Evolutionary conservation across 2,113 vertebrate genomes (phyloP), one percentile per base, ranked within the genome.

Genomic region (Bambusicola thoracicus): DNA sequence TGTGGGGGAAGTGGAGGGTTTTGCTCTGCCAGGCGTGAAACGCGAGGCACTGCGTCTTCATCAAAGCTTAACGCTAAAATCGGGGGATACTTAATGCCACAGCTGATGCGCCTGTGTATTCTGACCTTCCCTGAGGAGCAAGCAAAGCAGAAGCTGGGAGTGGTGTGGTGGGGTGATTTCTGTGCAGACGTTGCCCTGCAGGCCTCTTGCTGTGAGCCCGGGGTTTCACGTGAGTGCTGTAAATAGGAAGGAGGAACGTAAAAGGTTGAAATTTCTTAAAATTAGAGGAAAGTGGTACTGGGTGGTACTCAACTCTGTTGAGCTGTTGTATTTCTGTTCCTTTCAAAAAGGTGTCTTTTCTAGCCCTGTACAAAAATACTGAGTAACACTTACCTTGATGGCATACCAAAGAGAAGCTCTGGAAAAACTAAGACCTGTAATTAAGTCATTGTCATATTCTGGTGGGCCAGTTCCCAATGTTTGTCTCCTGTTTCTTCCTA

Each of bases 11-110:
- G 34, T 25, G 56, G 30, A 25, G 74, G 61, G 53, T 43, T 92
- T 76, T 8, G 1, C 36, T 75, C 12, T 0, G 0, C 38, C 38
- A 21, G 34, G 27, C 17, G 0, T 43, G 36, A 51, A 34, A 5
- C 24, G 53, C 65, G 8, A 32, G 56, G 36, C 25, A 0, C 46
- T 41, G 4, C 7, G 1, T 29, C 65, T 22, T 20, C 32, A 5
- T 0, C 34, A 58, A 40, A 61, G 25, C 12, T 24, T 16, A 2
- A 11, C 16, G 38, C 13, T 29, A 38, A 40, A 61, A n/a, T 48
- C 10, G n/a, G 3, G 1, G 61, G 40, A 0, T 27, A 3, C 29
- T 25, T 38, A 5, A 4, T 58, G 40, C n/a, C 48, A 12, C 58
- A 6, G 40, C 36, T 1, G 6, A 2, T 36, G 53, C 13, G 41